A percentile compares a stretch with the other conserved stretches of the same genome.
Evolutionary conservation across 1,140 invertebrate genomes (phyloP).

Genomic region (Halictus rubicundus): DNA sequence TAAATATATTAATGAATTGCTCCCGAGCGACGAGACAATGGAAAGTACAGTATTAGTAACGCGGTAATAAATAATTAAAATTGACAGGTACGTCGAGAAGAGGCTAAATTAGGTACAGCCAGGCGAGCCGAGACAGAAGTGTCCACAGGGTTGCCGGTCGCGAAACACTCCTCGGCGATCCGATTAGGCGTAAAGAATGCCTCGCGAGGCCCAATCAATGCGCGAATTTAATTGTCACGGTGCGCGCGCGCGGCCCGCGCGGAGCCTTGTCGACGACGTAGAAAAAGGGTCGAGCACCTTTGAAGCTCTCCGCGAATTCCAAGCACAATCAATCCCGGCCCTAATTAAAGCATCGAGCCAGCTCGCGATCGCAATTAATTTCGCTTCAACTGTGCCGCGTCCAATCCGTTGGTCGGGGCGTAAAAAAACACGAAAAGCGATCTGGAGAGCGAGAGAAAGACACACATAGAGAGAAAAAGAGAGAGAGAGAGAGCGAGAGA

Average conservation of each 20-base stretch:
- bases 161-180: neutral
- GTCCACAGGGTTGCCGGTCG: too few species aligned
- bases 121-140: too few species aligned
- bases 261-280: neutral
- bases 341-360: slow-evolving; percentile 23
- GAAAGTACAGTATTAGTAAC: too few species aligned
- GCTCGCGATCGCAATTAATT: slow-evolving; percentile 18
- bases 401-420: neutral
- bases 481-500: neutral
- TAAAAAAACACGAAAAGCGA: neutral
- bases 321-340: neutral
- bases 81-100: too few species aligned
- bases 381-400: neutral
- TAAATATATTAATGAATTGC: too few species aligned
- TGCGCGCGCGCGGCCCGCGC: neutral
- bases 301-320: neutral
- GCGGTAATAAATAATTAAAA: too few species aligned
- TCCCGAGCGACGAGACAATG: too few species aligned
- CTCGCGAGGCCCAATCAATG: neutral
- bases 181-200: neutral
- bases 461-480: neutral
- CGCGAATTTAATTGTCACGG: neutral
- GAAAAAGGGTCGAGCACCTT: neutral
- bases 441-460: neutral
- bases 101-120: too few species aligned